Base-by-base conservation (phyloP, 2,888 invertebrate species). In the Autographa gamma region DNA sequence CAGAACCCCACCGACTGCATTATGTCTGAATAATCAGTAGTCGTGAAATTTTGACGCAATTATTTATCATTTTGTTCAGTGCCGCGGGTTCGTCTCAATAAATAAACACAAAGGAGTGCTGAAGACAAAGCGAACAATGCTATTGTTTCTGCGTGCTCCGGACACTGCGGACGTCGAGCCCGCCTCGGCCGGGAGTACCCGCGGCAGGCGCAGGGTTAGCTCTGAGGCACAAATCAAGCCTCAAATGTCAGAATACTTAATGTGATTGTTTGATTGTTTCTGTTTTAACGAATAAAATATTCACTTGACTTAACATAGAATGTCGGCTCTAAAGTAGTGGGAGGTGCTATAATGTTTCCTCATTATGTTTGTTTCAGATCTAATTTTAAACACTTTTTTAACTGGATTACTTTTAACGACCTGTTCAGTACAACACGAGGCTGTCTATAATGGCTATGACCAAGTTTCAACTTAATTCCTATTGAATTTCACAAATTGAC, bases 101-200 rank as follows among this genome's bases (percentile, higher is more conserved):
- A 91, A 92, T 90, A 92, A 86, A 85, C 87, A 90, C 90, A 91
- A 91, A 90, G 90, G 89, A 84, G 80, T 78, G 63, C 66, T 62
- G 79, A 85, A 88, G 88, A 92, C 92, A 91, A 92, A 88, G 88
- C 81, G 74, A 84, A 86, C 86, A 88, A 86, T 84, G 84, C 82
- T 79, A 81, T 88, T 87, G 89, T 88, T 82, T 75, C 77, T 77
- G 61, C 65, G 69, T 64, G n/a, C 71, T 65, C 73, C 86, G 83
- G 86, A 38, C 38, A 11, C 38, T 25, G 38, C 38, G 38, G 38
- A 87, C 87, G 86, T 77, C 13, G 62, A 41, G 72, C 68, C 62
- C 64, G 60, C 71, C 73, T 56, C 48, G 64, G 67, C 34, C 63
- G 34, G 14, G 19, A 63, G 56, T 43, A n/a, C 19, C 58, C 52